These are phyloP conservation scores for Drosophila auraria DNA, from an alignment of 1,140 invertebrate genomes.

Conservation along the genomic window DNA sequence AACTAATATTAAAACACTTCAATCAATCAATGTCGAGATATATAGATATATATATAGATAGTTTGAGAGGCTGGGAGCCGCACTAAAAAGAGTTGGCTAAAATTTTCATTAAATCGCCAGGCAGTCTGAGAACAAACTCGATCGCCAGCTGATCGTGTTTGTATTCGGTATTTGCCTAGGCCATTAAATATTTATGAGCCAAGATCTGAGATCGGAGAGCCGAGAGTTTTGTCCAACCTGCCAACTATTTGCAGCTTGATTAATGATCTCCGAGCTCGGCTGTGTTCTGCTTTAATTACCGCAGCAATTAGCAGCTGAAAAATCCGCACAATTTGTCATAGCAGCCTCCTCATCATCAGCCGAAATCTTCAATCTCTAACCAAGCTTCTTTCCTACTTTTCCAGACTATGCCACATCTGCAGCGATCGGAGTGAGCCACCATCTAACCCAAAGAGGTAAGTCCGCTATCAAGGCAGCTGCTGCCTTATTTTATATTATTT, in stretches of 20 bases:
- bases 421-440: constrained; percentile 22
- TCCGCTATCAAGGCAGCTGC: constrained; percentile 15
- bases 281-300: constrained; percentile 74
- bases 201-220: constrained; percentile 16
- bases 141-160: constrained; percentile 32
- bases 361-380: constrained; percentile 41
- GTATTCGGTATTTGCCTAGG: constrained; percentile 46
- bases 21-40: constrained; percentile 54
- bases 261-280: constrained; percentile 65
- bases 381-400: constrained; percentile 14
- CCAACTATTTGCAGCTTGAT: constrained; percentile 62
- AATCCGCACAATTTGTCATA: constrained; percentile 71
- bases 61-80: not conserved
- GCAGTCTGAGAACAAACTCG: constrained; percentile 47
- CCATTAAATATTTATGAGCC: constrained; percentile 62
- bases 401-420: constrained; percentile 62
- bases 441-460: constrained; percentile 66
- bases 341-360: constrained; percentile 43
- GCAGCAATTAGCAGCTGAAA: constrained; percentile 74
- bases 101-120: constrained; percentile 45
- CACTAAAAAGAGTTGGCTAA: constrained; percentile 15
- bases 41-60: not conserved
- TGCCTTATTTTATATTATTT: constrained; percentile 39
- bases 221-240: constrained; percentile 55
- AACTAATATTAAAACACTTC: constrained; percentile 63